phyloP scores from a whole-genome alignment of 2,888 invertebrate species.

The Anthrax anthrax region DNA sequence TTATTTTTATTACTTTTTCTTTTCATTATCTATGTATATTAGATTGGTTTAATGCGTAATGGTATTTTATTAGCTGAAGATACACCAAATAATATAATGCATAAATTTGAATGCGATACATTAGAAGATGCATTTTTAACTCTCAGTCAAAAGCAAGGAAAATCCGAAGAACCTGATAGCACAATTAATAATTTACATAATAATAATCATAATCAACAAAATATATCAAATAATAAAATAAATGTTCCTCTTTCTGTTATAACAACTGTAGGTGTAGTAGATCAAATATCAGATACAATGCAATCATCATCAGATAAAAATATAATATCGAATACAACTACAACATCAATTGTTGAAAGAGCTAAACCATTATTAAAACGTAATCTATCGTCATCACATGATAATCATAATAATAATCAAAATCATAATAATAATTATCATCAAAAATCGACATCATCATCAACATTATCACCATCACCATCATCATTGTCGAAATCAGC shows the following conservation, averaged over 20 bases:
- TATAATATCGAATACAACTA: slow-evolving; percentile 14
- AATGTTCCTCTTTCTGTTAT: not conserved
- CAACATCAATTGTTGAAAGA: not conserved
- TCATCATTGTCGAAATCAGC: too few species aligned
- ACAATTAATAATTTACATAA: not conserved
- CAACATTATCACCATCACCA: too few species aligned
- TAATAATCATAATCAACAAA: slow-evolving; percentile 13
- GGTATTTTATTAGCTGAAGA: slow-evolving; percentile 78
- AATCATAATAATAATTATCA: slow-evolving; percentile 7
- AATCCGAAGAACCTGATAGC: slow-evolving; percentile 21
- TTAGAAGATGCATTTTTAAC: slow-evolving; percentile 81
- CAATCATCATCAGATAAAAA: not conserved
- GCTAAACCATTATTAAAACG: not conserved
- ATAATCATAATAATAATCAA: slow-evolving; percentile 14
- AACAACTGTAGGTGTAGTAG: slow-evolving; percentile 15
- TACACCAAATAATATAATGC: slow-evolving; percentile 56
- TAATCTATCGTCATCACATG: not conserved
- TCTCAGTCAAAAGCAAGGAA: slow-evolving; percentile 46
- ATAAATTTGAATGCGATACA: slow-evolving; percentile 51
- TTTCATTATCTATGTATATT: slow-evolving; percentile 8
- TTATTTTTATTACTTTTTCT: slow-evolving; percentile 1
- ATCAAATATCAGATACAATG: slow-evolving; percentile 17
- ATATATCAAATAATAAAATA: not conserved
- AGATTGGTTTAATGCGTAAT: slow-evolving; percentile 83
- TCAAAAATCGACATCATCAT: too few species aligned